Evolutionary conservation across 2,797 vertebrate genomes (phyloP).

Genomic region (Acanthornis magna): DNA sequence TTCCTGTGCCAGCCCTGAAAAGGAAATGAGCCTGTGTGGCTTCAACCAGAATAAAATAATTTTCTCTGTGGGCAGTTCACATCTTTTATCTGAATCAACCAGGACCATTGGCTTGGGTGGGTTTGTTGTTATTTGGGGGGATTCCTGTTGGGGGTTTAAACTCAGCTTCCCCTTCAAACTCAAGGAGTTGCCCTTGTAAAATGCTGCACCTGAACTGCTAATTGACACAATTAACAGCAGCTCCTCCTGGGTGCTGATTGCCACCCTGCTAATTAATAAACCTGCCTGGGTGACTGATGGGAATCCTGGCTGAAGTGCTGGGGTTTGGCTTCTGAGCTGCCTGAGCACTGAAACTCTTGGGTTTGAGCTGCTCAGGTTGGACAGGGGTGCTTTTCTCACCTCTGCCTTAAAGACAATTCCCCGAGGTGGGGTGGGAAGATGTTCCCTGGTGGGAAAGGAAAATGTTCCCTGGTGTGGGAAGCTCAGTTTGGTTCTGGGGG

Average conservation of each 20-base stretch:
- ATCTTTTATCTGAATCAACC: neutral
- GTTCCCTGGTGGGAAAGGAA: too few species aligned
- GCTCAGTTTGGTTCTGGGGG: rapidly evolving
- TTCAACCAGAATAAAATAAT: neutral
- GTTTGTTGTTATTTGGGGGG: neutral
- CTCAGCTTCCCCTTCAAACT: neutral
- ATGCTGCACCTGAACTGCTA: neutral
- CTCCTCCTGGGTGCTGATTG: neutral
- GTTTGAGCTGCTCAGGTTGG: neutral
- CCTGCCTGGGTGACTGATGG: neutral
- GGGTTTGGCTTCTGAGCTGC: neutral
- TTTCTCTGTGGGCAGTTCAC: neutral
- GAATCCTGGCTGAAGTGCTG: neutral
- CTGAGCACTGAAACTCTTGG: neutral
- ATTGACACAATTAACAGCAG: neutral
- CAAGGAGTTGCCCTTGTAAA: neutral
- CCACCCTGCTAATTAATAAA: neutral
- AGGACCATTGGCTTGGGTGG: neutral
- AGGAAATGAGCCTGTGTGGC: neutral
- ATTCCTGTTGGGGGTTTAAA: neutral
- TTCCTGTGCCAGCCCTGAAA: neutral
- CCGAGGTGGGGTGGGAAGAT: neutral
- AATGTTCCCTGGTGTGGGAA: neutral
- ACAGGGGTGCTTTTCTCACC: neutral
- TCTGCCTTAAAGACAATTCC: rapidly evolving